Evolutionary conservation across 2,113 vertebrate genomes (phyloP), one percentile per base, ranked within the genome.

Genomic region (Centrocercus urophasianus): DNA sequence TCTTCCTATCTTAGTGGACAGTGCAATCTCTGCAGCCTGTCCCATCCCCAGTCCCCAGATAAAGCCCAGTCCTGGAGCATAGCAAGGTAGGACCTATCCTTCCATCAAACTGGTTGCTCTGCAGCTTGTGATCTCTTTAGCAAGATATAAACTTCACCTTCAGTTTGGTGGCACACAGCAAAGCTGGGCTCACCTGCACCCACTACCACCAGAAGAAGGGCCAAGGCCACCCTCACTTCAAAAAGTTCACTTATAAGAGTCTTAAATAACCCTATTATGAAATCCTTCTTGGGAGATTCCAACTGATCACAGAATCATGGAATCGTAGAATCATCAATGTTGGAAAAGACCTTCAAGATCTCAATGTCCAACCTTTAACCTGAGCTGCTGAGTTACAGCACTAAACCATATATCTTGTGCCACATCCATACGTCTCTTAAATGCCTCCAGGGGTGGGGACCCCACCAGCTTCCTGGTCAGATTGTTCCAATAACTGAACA

Each of bases 11-110:
- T 1, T 0, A n/a, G 28, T 9, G 18, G 40, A 48, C 71, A 86
- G 40, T 0, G 0, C 24, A 34, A 8, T 3, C 21, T 40, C 14
- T 2, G 2, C 43, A 76, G 67, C 34, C 43, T 69, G 18, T 3
- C 21, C n/a, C 20, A 54, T 8, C 3, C 40, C n/a, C 43, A 47
- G 16, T 8, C 4, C 48, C 36, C 52, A 42, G 12, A 64, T 4
- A 52, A 65, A 65, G 19, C 54, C 38, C 48, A 65, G 11, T 7
- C 36, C 34, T 67, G 32, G 34, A 5, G 10, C 32, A 25, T 43
- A 48, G 22, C 25, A 24, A 63, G 32, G 47, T 10, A 45, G 54
- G 30, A 54, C 5, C 6, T 2, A 0, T 28, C 21, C 21, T 50
- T 11, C 69, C 28, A 11, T 32, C 59, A 65, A 19, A 16, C 19